Percentiles rank a stretch among this genome's conserved stretches.
These are phyloP conservation scores for Pseudococcus viburni DNA, from an alignment of 2,888 invertebrate species.

Conservation along the genomic window DNA sequence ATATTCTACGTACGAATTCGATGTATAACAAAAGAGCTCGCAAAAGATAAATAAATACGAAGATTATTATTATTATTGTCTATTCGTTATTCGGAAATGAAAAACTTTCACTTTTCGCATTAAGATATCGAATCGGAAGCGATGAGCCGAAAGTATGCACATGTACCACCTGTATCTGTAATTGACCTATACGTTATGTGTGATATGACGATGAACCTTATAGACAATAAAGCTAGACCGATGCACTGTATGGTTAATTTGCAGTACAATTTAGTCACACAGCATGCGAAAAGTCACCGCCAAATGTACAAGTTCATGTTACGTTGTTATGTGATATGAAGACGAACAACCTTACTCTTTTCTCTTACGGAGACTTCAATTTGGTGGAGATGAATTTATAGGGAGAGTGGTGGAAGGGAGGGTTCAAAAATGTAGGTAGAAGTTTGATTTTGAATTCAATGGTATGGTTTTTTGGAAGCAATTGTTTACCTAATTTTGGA, in stretches of 20 bases:
- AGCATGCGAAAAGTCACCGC: neutral
- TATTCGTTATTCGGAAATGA: neutral
- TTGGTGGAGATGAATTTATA: neutral
- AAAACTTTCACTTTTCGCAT: conserved; percentile 12
- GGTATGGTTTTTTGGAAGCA: too few species aligned
- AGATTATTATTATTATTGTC: neutral
- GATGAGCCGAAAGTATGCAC: neutral
- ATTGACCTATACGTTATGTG: neutral
- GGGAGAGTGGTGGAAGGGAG: too few species aligned
- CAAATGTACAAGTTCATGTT: neutral
- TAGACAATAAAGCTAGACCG: neutral
- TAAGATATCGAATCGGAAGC: neutral
- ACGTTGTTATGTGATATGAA: neutral
- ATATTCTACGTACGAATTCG: neutral
- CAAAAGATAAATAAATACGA: conserved; percentile 16
- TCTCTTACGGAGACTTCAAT: neutral
- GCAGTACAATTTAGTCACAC: neutral
- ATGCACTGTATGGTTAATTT: neutral
- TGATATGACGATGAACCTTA: neutral
- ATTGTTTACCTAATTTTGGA: too few species aligned
- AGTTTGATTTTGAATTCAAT: too few species aligned
- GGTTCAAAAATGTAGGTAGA: too few species aligned
- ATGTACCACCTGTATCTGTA: neutral
- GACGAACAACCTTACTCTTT: neutral
- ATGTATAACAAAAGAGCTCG: conserved; percentile 9